A percentile compares a stretch with the other conserved stretches of the same genome.
phyloP scores from a whole-genome alignment of 2,888 invertebrate species.

The Sphinx pinastri region DNA sequence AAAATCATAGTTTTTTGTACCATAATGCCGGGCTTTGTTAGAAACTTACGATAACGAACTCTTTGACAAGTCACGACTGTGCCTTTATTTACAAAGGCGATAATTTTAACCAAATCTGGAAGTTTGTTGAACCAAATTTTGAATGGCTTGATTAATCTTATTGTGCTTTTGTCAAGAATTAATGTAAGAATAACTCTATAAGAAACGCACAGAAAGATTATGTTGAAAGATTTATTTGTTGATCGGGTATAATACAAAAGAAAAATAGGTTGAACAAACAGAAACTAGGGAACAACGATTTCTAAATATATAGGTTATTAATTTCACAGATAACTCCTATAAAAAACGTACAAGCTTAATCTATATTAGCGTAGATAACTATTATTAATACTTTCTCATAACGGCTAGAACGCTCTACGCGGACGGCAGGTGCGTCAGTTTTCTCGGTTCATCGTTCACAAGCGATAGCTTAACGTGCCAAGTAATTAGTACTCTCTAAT shows the following conservation, averaged over 20 bases:
- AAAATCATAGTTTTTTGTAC: slow-evolving; percentile 2
- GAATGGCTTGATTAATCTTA: background rate
- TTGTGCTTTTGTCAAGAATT: background rate
- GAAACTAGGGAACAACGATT: too few species aligned
- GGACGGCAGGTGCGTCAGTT: slow-evolving; percentile 41
- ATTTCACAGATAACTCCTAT: too few species aligned
- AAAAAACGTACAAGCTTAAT: too few species aligned
- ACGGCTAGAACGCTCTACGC: background rate
- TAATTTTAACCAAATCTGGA: slow-evolving; percentile 3
- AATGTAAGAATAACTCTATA: too few species aligned
- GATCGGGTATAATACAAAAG: too few species aligned
- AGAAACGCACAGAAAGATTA: too few species aligned
- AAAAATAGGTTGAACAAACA: too few species aligned
- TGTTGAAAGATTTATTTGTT: too few species aligned
- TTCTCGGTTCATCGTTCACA: slow-evolving; percentile 52
- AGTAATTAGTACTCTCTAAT: slow-evolving; percentile 49
- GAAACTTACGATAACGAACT: slow-evolving; percentile 10
- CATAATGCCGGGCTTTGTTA: slow-evolving; percentile 4
- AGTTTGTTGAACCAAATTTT: background rate
- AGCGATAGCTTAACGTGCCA: slow-evolving; percentile 56
- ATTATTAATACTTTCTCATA: slow-evolving; percentile 15
- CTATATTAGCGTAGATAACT: too few species aligned
- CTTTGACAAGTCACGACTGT: slow-evolving; percentile 9
- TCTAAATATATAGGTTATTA: too few species aligned
- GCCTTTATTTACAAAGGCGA: slow-evolving; percentile 13